These are phyloP conservation scores for Gyrodactylus bullatarudis DNA, from an alignment of 1,140 invertebrate genomes.

Conservation along the genomic window DNA sequence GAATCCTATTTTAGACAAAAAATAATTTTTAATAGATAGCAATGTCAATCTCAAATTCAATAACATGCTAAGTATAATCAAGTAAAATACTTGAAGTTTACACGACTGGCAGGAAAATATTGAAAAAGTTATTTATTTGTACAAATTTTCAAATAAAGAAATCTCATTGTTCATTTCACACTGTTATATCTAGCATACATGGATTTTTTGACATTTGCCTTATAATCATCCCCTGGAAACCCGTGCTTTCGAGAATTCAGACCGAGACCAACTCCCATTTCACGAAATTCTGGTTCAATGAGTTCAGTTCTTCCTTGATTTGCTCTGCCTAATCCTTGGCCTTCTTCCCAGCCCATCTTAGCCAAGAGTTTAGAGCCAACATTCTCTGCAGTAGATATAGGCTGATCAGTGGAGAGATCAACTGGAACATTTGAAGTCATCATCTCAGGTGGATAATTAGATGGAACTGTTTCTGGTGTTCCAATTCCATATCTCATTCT, in stretches of 20 bases:
- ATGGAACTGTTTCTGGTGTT: constrained; percentile 25
- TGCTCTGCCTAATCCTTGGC: constrained; percentile 55
- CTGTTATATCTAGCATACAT: constrained; percentile 26
- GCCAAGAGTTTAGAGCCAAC: constrained; percentile 65
- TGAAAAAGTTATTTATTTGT: too few species aligned
- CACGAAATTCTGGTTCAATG: constrained; percentile 31
- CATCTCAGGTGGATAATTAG: neutral
- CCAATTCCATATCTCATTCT: constrained; percentile 64
- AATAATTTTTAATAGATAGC: too few species aligned
- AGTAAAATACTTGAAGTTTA: too few species aligned
- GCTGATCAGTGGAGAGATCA: neutral
- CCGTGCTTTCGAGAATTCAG: constrained; percentile 35
- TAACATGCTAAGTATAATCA: too few species aligned
- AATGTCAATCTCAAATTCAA: too few species aligned
- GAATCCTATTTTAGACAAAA: too few species aligned
- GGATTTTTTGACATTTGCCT: constrained; percentile 59
- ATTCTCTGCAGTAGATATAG: constrained; percentile 30
- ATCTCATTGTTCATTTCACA: neutral
- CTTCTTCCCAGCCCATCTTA: constrained; percentile 78
- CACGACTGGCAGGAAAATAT: too few species aligned
- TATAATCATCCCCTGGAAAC: constrained; percentile 44
- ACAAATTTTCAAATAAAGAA: neutral
- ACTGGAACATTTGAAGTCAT: neutral
- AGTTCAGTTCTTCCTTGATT: constrained; percentile 71
- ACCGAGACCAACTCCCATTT: constrained; percentile 20